Percentiles rank a stretch among this genome's conserved stretches.
phyloP scores from a whole-genome alignment of 2,888 invertebrate genomes.

The Drosophila tripunctata region DNA sequence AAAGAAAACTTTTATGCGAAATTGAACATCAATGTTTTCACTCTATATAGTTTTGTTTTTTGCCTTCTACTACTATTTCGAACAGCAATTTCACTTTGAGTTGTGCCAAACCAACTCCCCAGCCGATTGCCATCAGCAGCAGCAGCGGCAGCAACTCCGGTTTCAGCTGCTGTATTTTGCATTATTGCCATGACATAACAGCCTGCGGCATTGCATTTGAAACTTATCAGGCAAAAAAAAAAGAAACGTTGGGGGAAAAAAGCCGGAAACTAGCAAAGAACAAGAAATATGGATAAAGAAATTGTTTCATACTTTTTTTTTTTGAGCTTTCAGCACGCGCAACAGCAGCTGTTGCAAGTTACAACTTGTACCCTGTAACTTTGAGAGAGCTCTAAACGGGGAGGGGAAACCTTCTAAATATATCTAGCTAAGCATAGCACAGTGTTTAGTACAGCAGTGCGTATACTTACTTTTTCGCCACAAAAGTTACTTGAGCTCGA shows the following conservation, averaged over 20 bases:
- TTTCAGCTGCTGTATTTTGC: conserved; percentile 61
- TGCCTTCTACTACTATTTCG: conserved; percentile 16
- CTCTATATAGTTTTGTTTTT: neutral
- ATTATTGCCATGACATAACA: conserved; percentile 73
- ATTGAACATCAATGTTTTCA: conserved; percentile 65
- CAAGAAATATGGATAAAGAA: conserved; percentile 55
- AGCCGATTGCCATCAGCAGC: conserved; percentile 5
- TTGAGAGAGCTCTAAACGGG: neutral
- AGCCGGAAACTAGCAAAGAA: conserved; percentile 37
- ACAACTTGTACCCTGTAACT: conserved; percentile 24
- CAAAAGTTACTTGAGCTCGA: conserved; percentile 71
- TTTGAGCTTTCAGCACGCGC: conserved; percentile 8
- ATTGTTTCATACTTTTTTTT: conserved; percentile 44
- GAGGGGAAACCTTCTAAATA: neutral
- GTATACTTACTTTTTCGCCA: neutral
- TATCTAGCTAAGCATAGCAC: neutral
- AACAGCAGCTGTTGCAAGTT: conserved; percentile 60
- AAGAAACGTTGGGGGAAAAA: neutral
- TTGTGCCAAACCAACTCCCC: conserved; percentile 13
- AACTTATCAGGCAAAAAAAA: conserved; percentile 61
- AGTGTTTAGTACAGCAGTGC: neutral
- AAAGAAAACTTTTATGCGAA: conserved; percentile 68
- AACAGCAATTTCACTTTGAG: conserved; percentile 3
- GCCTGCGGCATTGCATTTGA: conserved; percentile 77
- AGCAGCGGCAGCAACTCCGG: neutral